Evolutionary conservation across 2,113 vertebrate species (phyloP).

Genomic region (Agelaius phoeniceus): DNA sequence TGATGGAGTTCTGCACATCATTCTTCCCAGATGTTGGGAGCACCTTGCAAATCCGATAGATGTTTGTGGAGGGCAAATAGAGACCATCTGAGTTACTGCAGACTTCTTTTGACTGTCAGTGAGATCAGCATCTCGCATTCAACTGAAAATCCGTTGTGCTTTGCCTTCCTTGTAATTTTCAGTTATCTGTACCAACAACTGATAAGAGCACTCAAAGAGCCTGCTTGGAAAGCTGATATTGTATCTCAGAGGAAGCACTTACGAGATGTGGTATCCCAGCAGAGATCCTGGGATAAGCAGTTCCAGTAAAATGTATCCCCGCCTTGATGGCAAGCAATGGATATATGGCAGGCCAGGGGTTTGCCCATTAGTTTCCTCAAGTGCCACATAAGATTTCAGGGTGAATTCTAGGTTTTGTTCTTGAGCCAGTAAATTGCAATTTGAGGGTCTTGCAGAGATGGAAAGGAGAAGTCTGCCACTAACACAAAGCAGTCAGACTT

Average conservation of each 20-base stretch:
- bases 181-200: not conserved
- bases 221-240: not conserved
- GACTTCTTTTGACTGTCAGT: not conserved
- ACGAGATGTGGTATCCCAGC: not conserved
- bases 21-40: too few species aligned
- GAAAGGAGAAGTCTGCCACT: not conserved
- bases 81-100: not conserved
- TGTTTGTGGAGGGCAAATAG: not conserved
- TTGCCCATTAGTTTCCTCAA: not conserved
- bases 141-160: not conserved
- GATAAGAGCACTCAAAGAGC: not conserved
- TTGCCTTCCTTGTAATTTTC: not conserved
- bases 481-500: not conserved
- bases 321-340: not conserved
- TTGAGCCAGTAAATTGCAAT: not conserved
- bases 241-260: constrained; percentile 20
- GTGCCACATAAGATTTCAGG: not conserved
- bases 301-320: not conserved
- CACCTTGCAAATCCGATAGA: not conserved
- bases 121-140: not conserved
- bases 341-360: not conserved
- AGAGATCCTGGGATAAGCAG: not conserved
- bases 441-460: not conserved
- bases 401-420: not conserved
- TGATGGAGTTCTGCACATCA: too few species aligned